These are phyloP conservation scores for Etheostoma cragini DNA, from an alignment of 2,113 vertebrate species.

Conservation along the genomic window DNA sequence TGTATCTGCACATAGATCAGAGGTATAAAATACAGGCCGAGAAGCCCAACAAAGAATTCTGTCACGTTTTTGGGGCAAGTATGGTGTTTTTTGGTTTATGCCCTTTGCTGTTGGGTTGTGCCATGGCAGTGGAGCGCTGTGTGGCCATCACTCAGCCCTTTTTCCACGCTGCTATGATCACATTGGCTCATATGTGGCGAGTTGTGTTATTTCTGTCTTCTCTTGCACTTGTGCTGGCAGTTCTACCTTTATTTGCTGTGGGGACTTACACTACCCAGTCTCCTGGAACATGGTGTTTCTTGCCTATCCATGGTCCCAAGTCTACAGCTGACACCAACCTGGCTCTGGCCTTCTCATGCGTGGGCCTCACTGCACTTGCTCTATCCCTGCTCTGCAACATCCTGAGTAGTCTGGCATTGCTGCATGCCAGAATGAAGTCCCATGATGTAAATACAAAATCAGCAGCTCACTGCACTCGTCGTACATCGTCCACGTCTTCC, in stretches of 20 bases:
- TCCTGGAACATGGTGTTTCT: slow-evolving; percentile 89
- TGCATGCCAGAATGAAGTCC: slow-evolving; percentile 79
- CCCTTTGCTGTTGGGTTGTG: slow-evolving; percentile 86
- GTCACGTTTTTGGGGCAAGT: slow-evolving; percentile 86
- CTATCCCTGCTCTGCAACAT: slow-evolving; percentile 86
- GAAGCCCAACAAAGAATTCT: slow-evolving; percentile 70
- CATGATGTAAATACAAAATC: slow-evolving; percentile 9
- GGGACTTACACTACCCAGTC: slow-evolving; percentile 84
- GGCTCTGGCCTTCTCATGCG: slow-evolving; percentile 83
- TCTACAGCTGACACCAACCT: slow-evolving; percentile 76
- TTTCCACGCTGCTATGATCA: slow-evolving; percentile 80
- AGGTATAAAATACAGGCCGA: background rate
- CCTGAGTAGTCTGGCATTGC: slow-evolving; percentile 82
- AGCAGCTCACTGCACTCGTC: background rate
- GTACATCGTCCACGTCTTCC: slow-evolving; percentile 34
- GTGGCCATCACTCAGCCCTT: slow-evolving; percentile 87
- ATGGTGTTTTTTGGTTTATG: slow-evolving; percentile 90
- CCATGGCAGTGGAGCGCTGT: slow-evolving; percentile 89
- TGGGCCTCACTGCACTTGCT: slow-evolving; percentile 84
- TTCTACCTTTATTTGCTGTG: slow-evolving; percentile 82
- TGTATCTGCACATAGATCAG: slow-evolving; percentile 80
- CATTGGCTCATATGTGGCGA: slow-evolving; percentile 75
- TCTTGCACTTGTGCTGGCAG: slow-evolving; percentile 80
- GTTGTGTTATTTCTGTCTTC: slow-evolving; percentile 71
- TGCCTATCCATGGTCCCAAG: slow-evolving; percentile 67